Base-by-base conservation (phyloP, 2,113 vertebrate genomes). In the Lamprologus callipterus region DNA sequence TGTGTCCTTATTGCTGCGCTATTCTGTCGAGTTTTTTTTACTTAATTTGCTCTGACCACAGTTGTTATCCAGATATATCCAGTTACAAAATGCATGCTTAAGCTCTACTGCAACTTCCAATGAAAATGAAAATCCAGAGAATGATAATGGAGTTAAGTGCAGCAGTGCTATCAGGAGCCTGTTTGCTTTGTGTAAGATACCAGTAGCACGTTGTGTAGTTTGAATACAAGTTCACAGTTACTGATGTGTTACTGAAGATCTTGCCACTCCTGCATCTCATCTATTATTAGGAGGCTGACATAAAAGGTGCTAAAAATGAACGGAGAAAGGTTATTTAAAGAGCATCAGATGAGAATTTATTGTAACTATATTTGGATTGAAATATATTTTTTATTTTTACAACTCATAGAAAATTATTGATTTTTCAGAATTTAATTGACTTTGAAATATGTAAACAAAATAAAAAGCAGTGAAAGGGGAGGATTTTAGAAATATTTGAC, bases 401-500 rank as follows among this genome's bases (percentile, higher is more conserved):
- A 0, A 45, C 0, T 26, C 21, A 26, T 26, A 26, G 21, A 73
- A 45, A 73, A 23, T 45, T 73, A 10, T 73, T 17, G 5, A 23
- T 10, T 26, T 0, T 26, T 45, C 2, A 17, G 4, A 45, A 45
- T 45, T 73, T 6, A 42, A 70, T 6, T 4, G 21, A 26, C 37
- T 26, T 42, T 45, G 8, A 42, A 70, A 42, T 70, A 70, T 1
- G 37, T 26, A 2, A 45, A 1, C 0, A 73, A 73, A 73, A 73
- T 70, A 70, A 70, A 42, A 14, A 70, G 63, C n/a, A 68, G 33
- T 68, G 0, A 68, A 68, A 37, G 33, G 19, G 1, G 19, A 2
- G 35, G 2, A 0, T 0, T 68, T 68, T 40, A 40, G 7, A 68
- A 68, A 40, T 40, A 47, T 47, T 28, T 7, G 40, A 47, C 40